Evolutionary conservation across 2,113 vertebrate species (phyloP).

Genomic region (Bos indicus): DNA sequence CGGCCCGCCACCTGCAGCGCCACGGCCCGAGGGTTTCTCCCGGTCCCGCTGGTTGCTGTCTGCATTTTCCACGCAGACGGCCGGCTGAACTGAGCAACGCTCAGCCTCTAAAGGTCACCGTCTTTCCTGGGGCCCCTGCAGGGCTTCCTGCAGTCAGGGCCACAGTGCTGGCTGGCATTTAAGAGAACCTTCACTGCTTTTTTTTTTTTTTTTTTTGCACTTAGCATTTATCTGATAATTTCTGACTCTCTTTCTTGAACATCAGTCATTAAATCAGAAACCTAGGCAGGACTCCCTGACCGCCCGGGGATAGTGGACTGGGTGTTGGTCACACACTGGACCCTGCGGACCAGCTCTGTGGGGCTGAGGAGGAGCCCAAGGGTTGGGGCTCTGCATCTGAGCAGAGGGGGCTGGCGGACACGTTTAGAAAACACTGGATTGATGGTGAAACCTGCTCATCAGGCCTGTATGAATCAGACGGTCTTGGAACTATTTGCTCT

Average conservation of each 20-base stretch:
- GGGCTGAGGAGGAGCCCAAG: background rate
- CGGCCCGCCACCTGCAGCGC: rapidly evolving
- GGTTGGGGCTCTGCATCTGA: background rate
- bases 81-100: background rate
- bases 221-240: background rate
- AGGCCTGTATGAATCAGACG: background rate
- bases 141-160: background rate
- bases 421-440: background rate
- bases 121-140: background rate
- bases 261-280: background rate
- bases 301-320: rapidly evolving
- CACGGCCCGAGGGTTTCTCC: background rate
- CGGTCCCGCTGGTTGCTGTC: rapidly evolving
- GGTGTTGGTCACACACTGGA: too few species aligned
- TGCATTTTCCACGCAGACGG: background rate
- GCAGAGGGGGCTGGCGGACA: background rate
- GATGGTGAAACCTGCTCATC: background rate
- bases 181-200: background rate
- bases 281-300: rapidly evolving
- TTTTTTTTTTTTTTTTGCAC: background rate
- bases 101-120: background rate
- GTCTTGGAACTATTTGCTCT: background rate
- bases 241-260: background rate
- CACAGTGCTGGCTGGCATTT: background rate
- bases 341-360: too few species aligned